Percentiles rank a stretch among this genome's conserved stretches.
phyloP scores from a whole-genome alignment of 2,888 invertebrate species.

The Scaptomyza tumidula region DNA sequence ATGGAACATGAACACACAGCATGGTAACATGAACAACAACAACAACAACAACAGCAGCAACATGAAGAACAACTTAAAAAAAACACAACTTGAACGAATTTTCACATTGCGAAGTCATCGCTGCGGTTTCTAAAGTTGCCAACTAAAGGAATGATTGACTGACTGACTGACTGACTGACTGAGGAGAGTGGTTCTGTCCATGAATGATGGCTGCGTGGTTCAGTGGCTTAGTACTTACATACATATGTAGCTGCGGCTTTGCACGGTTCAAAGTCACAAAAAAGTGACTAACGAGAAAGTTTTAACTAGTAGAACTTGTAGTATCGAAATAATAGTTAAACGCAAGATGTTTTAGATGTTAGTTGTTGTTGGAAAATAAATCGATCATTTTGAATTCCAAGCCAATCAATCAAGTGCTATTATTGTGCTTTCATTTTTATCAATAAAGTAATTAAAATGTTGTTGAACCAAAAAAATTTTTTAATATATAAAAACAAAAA shows the following conservation, averaged over 20 bases:
- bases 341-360: no score
- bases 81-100: slow-evolving; percentile 38
- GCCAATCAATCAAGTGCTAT: no score
- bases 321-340: no score
- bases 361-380: background rate
- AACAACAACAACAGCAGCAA: slow-evolving; percentile 2
- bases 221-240: slow-evolving; percentile 43
- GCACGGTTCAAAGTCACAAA: slow-evolving; percentile 18
- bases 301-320: background rate
- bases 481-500: background rate
- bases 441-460: background rate
- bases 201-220: slow-evolving; percentile 56
- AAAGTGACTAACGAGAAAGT: slow-evolving; percentile 2
- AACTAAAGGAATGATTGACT: slow-evolving; percentile 1
- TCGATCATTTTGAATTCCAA: no score
- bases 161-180: slow-evolving; percentile 5
- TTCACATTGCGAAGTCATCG: slow-evolving; percentile 47
- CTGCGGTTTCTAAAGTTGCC: slow-evolving; percentile 38
- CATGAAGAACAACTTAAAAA: slow-evolving; percentile 2
- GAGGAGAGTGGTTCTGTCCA: slow-evolving; percentile 19
- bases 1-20: slow-evolving; percentile 37
- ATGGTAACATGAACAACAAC: slow-evolving; percentile 16
- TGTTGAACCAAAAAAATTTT: background rate
- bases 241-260: slow-evolving; percentile 35
- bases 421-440: no score